A percentile compares a stretch with the other conserved stretches of the same genome.
phyloP scores from a whole-genome alignment of 2,797 vertebrate species.

The Notoglanidium macrostoma region DNA sequence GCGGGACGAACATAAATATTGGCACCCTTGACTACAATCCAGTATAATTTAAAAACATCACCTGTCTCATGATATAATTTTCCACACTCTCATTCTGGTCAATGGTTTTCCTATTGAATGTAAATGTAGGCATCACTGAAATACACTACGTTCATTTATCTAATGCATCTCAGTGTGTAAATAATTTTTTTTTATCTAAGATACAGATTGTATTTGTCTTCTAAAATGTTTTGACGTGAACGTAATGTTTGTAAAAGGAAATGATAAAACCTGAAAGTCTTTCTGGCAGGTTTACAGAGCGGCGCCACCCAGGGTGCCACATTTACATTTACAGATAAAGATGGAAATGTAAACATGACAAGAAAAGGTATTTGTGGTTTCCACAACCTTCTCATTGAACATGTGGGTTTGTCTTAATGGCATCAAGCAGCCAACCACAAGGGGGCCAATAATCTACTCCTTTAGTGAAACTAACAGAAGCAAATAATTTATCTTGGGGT shows the following conservation, averaged over 20 bases:
- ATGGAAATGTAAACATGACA: slow-evolving; percentile 34
- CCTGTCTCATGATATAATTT: neutral
- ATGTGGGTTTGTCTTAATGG: neutral
- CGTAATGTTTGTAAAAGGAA: neutral
- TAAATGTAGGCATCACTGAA: neutral
- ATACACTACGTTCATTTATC: neutral
- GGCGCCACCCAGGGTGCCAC: neutral
- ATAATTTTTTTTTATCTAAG: neutral
- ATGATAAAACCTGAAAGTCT: neutral
- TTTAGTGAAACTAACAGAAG: neutral
- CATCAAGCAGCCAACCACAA: too few species aligned
- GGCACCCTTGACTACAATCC: neutral
- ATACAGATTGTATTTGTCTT: neutral
- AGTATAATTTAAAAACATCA: neutral
- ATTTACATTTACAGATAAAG: slow-evolving; percentile 32
- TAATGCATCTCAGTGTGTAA: neutral
- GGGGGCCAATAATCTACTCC: neutral
- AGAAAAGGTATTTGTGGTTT: neutral
- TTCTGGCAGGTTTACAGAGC: neutral
- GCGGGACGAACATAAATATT: neutral
- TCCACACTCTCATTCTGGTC: neutral
- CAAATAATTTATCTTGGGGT: neutral
- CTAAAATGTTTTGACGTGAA: neutral
- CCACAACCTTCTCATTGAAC: neutral
- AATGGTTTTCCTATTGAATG: neutral